Percentiles rank a stretch among this genome's conserved stretches.
phyloP scores from a whole-genome alignment of 2,888 invertebrate species.

The Fragum sueziense region DNA sequence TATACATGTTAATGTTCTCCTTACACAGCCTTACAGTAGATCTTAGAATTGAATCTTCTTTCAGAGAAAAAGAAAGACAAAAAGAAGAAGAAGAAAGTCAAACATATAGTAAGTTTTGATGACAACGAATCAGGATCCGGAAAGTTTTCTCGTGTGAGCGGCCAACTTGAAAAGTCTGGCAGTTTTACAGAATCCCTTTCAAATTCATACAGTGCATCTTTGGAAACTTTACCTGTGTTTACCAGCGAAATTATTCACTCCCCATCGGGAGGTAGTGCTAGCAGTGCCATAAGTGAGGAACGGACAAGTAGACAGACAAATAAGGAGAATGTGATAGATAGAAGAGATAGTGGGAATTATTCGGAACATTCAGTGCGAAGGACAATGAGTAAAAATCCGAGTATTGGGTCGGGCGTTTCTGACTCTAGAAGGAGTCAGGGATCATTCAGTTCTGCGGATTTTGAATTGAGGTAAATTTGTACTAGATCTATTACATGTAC shows the following conservation, averaged over 20 bases:
- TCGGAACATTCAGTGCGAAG: slow-evolving; percentile 18
- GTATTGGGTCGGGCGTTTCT: slow-evolving; percentile 61
- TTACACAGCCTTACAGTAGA: background rate
- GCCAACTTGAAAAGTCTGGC: slow-evolving; percentile 44
- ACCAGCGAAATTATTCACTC: slow-evolving; percentile 10
- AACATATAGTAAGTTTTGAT: slow-evolving; percentile 88
- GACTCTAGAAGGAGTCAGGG: slow-evolving; percentile 54
- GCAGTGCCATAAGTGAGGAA: background rate
- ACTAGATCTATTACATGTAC: too few relatives aligned
- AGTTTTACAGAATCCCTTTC: slow-evolving; percentile 46
- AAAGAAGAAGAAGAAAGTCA: slow-evolving; percentile 85
- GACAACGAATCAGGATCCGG: slow-evolving; percentile 83
- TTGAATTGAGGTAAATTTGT: slow-evolving; percentile 65
- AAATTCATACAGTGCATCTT: slow-evolving; percentile 24
- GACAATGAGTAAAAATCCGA: slow-evolving; percentile 54
- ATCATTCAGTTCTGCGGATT: slow-evolving; percentile 71
- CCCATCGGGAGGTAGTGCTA: background rate
- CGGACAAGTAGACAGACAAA: background rate
- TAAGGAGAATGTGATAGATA: background rate
- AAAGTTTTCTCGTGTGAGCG: slow-evolving; percentile 41
- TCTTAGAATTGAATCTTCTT: slow-evolving; percentile 8
- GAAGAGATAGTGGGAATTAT: slow-evolving; percentile 18
- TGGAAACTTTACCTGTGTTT: slow-evolving; percentile 22
- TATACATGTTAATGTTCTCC: background rate
- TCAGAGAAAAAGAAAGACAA: slow-evolving; percentile 81